Percentiles rank a stretch among this genome's conserved stretches.
These are phyloP conservation scores for Scyliorhinus canicula DNA, from an alignment of 2,797 vertebrate species.

Conservation along the genomic window DNA sequence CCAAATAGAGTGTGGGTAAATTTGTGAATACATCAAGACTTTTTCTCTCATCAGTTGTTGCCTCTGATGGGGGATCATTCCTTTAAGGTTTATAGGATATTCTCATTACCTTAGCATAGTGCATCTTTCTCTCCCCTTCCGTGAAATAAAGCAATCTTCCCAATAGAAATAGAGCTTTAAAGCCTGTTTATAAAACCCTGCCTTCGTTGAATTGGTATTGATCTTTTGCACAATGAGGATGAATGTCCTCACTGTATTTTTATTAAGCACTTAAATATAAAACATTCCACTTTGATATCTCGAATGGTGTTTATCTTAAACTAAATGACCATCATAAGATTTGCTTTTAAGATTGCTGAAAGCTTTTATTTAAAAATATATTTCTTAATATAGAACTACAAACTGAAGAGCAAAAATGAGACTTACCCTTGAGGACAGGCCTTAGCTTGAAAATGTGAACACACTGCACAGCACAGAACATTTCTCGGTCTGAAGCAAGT, in stretches of 20 bases:
- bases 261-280: not conserved
- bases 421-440: not conserved
- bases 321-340: not conserved
- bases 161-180: not conserved
- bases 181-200: not conserved
- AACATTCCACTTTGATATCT: not conserved
- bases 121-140: not conserved
- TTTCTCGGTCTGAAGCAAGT: not conserved
- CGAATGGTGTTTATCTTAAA: not conserved
- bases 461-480: not conserved
- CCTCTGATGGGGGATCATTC: not conserved
- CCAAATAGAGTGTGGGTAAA: not conserved
- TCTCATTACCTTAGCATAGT: not conserved
- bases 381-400: not conserved
- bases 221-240: not conserved
- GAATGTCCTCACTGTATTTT: not conserved
- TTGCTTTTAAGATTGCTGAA: not conserved
- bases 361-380: not conserved
- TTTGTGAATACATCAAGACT: not conserved
- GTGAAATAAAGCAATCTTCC: not conserved
- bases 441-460: not conserved
- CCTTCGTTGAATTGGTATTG: not conserved
- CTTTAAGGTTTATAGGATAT: not conserved
- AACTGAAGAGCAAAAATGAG: not conserved
- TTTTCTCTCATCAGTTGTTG: not conserved